Conservation (phyloP, 2,888 invertebrate species). For the Furcula furcula region DNA sequence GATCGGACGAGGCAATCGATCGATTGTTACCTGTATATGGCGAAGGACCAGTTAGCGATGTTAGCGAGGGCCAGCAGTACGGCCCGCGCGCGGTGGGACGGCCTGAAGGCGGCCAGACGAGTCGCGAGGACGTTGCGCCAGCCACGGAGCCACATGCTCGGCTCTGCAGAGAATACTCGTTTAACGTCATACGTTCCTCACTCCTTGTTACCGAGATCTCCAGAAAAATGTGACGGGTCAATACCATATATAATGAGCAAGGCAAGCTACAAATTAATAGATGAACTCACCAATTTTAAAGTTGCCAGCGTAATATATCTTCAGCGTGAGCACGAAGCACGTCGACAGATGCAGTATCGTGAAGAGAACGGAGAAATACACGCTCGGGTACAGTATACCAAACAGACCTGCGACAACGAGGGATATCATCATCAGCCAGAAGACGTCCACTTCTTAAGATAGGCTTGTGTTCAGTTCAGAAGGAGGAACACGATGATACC, state of each 20-base stretch:
- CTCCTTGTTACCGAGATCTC: too few relatives aligned
- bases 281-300: slow-evolving; percentile 85
- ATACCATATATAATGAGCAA: too few relatives aligned
- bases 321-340: slow-evolving; percentile 85
- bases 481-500: too few relatives aligned
- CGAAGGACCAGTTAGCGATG: slow-evolving; percentile 84
- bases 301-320: slow-evolving; percentile 89
- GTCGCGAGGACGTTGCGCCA: slow-evolving; percentile 14
- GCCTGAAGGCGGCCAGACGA: slow-evolving; percentile 37
- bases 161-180: too few relatives aligned
- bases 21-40: slow-evolving; percentile 69
- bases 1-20: not conserved
- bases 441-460: too few relatives aligned
- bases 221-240: too few relatives aligned
- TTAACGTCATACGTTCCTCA: too few relatives aligned
- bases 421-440: too few relatives aligned
- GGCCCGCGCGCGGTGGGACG: slow-evolving; percentile 72
- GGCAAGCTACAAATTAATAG: too few relatives aligned
- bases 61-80: slow-evolving; percentile 82
- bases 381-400: slow-evolving; percentile 85
- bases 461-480: too few relatives aligned
- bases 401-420: slow-evolving; percentile 82
- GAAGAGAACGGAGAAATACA: slow-evolving; percentile 87
- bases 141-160: slow-evolving; percentile 26
- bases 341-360: slow-evolving; percentile 85